A percentile compares a stretch with the other conserved stretches of the same genome.
Evolutionary conservation across 2,113 vertebrate species (phyloP).

Genomic region (Zootoca vivipara): DNA sequence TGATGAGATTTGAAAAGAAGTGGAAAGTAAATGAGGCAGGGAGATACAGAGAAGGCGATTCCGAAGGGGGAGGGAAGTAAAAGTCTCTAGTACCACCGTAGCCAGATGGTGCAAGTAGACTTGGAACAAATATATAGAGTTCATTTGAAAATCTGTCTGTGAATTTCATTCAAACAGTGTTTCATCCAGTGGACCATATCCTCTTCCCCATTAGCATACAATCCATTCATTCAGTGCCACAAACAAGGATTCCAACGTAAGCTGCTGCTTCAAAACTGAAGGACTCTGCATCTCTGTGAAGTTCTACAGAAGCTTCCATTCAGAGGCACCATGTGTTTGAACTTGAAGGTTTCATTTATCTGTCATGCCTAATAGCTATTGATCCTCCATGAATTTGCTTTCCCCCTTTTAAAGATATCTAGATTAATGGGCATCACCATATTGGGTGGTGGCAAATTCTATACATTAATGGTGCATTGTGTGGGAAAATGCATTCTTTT

Average conservation of each 20-base stretch:
- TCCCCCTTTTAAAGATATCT: not conserved
- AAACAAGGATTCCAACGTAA: not conserved
- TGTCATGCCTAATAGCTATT: not conserved
- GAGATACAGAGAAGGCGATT: constrained; percentile 40
- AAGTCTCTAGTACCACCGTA: constrained; percentile 12
- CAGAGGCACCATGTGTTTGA: not conserved
- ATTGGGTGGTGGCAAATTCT: not conserved
- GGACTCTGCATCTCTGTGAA: not conserved
- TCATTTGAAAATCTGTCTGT: not conserved
- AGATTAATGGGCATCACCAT: not conserved
- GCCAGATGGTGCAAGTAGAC: constrained; percentile 17
- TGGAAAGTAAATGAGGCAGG: constrained; percentile 5
- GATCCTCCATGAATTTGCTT: not conserved
- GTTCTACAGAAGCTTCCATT: not conserved
- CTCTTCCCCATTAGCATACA: not conserved
- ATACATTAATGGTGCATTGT: not conserved
- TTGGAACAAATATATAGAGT: constrained; percentile 11
- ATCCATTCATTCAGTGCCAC: not conserved
- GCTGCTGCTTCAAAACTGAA: not conserved
- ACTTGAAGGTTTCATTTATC: not conserved
- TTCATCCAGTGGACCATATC: not conserved
- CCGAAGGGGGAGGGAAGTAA: not conserved
- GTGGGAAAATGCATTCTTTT: not conserved
- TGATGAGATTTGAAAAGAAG: constrained; percentile 32
- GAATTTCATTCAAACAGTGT: not conserved